Evolutionary conservation across 2,888 invertebrate genomes (phyloP), one percentile per base, ranked within the genome.

Genomic region (Mesorhabditis sp.): DNA sequence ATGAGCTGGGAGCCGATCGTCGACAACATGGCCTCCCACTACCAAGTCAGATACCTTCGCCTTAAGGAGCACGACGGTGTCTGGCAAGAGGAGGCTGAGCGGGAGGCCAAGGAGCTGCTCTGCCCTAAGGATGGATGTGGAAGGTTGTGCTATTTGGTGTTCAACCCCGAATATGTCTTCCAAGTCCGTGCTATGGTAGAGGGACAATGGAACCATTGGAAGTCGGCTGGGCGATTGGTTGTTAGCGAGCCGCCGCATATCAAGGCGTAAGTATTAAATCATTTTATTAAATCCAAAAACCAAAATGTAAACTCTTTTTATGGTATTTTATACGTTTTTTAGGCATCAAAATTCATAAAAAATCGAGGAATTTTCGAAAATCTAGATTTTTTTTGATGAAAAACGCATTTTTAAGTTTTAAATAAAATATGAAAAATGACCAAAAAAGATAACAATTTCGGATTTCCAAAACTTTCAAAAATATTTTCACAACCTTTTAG

Each of bases 1-100:
- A 79, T 86, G 76, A 84, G 82, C 62, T 86, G 85, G 85, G 82
- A 84, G 50, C 83, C 85, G 13, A 80, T 84, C 7, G 81, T 82
- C 58, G 72, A 80, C 68, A 72, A 82, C 68, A 76, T 79, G 74
- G 83, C 83, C 43, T 73, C 79, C 4, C 78, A 84, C 67, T 85
- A 85, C 68, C 83, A 85, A 72, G 82, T 82, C 66, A 76, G 85
- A 28, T 85, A 83, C 69, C 75, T 82, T 66, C 75, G 78, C 13
- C 66, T 83, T 15, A 80, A 83, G 68, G 76, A 80, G 63, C 73
- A 74, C 61, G 76, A 79, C 50, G 77, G 77, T 43, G 71, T 76
- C 43, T 86, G 86, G 86, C 75, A 71, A 7, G 83, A 82, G 65
- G 82, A 81, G 62, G 70, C 73, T 41, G 79, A 77, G n/a, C 72